Evolutionary conservation across 2,113 vertebrate genomes (phyloP), one percentile per base, ranked within the genome.

Genomic region (Myotis brandtii): DNA sequence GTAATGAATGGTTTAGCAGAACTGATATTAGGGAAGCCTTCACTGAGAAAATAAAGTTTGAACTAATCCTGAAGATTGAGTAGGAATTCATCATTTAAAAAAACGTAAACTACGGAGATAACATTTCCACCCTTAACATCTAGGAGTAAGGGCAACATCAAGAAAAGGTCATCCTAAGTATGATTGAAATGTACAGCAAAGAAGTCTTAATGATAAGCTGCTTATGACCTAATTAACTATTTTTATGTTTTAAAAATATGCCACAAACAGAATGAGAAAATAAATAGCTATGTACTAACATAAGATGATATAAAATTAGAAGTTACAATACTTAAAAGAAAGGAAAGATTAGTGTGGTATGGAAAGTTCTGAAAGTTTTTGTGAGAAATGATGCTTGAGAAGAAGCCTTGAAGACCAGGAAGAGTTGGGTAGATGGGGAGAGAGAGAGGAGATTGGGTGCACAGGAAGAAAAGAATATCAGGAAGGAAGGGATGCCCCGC

Each of bases 1-100:
- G 18, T 52, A 89, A 92, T 64, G 66, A 85, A 89, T 89, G 56
- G 81, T 86, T 85, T 94, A 30, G 62, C 13, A 34, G 14, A 62
- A 85, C 27, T 75, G n/a, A 34, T 37, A 16, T 37, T 54, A 52
- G 79, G 40, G 23, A 79, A 85, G 23, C 9, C 13, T 75, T 92
- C 84, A 69, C 40, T 86, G 72, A 89, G 32, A 52, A 94, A 81
- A 85, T 75, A 59, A 85, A 69, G 40, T 8, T 46, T 50, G 18
- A 89, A 69, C 23, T 75, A 62, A 46, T 75, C 27, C 64, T 93
- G 52, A 93, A 54, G 75, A 85, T 3, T 92, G 48, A 85, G 12
- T 56, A 93, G 54, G 21, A 89, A 80, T 89, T 50, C 1, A 30
- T 7, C 23, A 79, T 73, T 67, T 34, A 14, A 87, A 82, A 85